Evolutionary conservation across 2,888 invertebrate genomes (phyloP).

Genomic region (Oscheius onirici): DNA sequence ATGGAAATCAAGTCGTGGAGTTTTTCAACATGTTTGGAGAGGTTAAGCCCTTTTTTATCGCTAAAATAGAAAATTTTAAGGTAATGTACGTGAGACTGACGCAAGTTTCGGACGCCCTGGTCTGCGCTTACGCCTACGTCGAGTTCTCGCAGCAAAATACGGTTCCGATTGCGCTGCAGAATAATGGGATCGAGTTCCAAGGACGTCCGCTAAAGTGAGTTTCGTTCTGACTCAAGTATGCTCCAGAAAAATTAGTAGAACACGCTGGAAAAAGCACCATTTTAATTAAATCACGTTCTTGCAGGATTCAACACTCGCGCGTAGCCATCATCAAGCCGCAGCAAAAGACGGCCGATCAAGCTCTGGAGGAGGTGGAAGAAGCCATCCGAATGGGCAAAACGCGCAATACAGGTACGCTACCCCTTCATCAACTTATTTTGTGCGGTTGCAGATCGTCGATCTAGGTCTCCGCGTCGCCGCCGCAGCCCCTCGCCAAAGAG

Average conservation of each 20-base stretch:
- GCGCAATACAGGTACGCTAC: slow-evolving; percentile 1
- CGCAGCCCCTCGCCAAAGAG: slow-evolving; percentile 48
- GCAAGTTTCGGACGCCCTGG: slow-evolving; percentile 79
- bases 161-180: slow-evolving; percentile 83
- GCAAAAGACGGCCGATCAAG: slow-evolving; percentile 92
- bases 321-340: slow-evolving; percentile 88
- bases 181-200: slow-evolving; percentile 83
- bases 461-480: slow-evolving; percentile 50
- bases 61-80: slow-evolving; percentile 73
- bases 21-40: slow-evolving; percentile 79
- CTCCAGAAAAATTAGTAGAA: too few species aligned
- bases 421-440: slow-evolving; percentile 1
- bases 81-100: slow-evolving; percentile 93
- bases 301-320: slow-evolving; percentile 85
- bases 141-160: slow-evolving; percentile 93
- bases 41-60: slow-evolving; percentile 43
- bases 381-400: slow-evolving; percentile 83
- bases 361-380: slow-evolving; percentile 93
- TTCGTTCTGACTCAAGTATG: background rate
- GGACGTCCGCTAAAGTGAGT: slow-evolving; percentile 77
- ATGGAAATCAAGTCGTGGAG: slow-evolving; percentile 85
- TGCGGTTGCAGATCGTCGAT: slow-evolving; percentile 31
- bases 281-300: slow-evolving; percentile 34
- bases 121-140: slow-evolving; percentile 81
- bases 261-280: too few species aligned